Conservation (phyloP, 1,140 invertebrate species). For the Formica selysi region DNA sequence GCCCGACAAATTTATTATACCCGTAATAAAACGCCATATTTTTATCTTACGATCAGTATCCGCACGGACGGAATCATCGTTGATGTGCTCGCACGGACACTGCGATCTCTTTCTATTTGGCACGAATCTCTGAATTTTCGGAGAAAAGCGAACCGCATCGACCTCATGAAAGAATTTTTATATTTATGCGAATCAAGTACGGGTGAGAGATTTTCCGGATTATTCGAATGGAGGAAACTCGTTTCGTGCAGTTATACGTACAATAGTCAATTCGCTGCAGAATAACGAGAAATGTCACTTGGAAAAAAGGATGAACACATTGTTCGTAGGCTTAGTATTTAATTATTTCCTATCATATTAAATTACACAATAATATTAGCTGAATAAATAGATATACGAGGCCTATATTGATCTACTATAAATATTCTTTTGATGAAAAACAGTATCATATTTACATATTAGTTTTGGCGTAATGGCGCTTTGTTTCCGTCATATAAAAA, state of each 20-base stretch:
- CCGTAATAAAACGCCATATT: constrained; percentile 20
- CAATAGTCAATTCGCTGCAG: constrained; percentile 14
- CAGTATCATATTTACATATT: not conserved
- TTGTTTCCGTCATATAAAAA: not conserved
- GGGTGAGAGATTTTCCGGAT: constrained; percentile 3
- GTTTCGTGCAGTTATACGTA: constrained; percentile 22
- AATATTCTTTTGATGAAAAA: not conserved
- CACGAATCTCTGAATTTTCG: constrained; percentile 25
- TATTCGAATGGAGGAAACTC: constrained; percentile 39
- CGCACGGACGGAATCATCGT: not conserved
- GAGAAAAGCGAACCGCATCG: constrained; percentile 40
- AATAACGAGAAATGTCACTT: constrained; percentile 36
- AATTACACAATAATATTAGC: not conserved
- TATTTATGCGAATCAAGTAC: constrained; percentile 25
- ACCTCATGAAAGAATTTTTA: constrained; percentile 42
- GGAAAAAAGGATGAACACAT: not conserved
- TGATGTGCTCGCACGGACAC: not conserved
- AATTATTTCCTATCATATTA: constrained; percentile 6
- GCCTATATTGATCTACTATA: not conserved
- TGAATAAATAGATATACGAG: not conserved
- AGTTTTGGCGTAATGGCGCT: not conserved
- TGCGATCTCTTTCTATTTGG: constrained; percentile 22
- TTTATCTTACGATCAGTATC: constrained; percentile 42
- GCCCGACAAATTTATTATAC: constrained; percentile 29
- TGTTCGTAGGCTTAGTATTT: not conserved